Evolutionary conservation across 2,113 vertebrate species (phyloP).

Genomic region (Sphyrna mokarran): DNA sequence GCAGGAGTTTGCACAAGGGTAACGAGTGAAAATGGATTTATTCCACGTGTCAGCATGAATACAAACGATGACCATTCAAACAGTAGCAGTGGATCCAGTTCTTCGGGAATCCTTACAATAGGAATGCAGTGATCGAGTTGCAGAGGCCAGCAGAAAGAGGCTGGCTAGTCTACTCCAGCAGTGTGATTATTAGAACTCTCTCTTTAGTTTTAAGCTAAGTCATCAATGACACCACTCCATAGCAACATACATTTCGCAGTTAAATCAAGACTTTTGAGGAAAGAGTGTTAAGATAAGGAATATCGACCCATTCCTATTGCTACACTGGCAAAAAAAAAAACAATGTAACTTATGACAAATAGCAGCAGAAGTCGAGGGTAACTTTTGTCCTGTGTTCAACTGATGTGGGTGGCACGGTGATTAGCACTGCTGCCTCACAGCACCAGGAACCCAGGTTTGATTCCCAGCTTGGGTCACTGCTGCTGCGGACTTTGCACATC

Average conservation of each 20-base stretch:
- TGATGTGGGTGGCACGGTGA: too few species aligned
- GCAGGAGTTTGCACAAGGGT: neutral
- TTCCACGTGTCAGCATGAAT: neutral
- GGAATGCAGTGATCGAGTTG: neutral
- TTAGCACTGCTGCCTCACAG: too few species aligned
- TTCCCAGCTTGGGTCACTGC: too few species aligned
- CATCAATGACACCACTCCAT: neutral
- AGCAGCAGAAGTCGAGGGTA: neutral
- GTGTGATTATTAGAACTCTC: neutral
- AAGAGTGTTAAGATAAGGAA: neutral
- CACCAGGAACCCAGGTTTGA: too few species aligned
- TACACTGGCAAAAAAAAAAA: neutral
- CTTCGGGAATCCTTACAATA: neutral
- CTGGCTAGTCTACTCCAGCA: neutral
- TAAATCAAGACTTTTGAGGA: neutral
- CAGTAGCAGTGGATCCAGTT: neutral
- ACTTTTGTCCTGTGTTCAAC: neutral
- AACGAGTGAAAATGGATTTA: neutral
- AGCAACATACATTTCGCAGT: neutral
- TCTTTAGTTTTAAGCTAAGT: neutral
- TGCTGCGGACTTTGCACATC: too few species aligned
- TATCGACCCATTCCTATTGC: neutral
- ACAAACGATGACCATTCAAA: neutral
- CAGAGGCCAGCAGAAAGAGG: neutral
- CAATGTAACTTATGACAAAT: neutral